A percentile compares a stretch with the other conserved stretches of the same genome.
Evolutionary conservation across 2,113 vertebrate genomes (phyloP).

Genomic region (Cyanoramphus novaezelandiae): DNA sequence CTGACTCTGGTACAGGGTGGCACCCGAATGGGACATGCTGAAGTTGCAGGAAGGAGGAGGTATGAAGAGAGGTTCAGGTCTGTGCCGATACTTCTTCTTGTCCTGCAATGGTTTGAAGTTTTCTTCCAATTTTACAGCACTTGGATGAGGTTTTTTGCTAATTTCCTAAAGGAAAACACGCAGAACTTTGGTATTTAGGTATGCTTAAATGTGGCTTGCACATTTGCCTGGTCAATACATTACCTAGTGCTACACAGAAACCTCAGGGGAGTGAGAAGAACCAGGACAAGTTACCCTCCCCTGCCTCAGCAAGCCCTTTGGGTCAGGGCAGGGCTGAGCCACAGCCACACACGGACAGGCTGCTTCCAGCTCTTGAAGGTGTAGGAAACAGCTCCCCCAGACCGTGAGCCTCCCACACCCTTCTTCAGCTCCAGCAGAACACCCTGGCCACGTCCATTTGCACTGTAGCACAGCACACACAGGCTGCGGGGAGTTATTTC

Average conservation of each 20-base stretch:
- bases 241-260: not conserved
- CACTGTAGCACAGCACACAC: not conserved
- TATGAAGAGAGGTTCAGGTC: slow-evolving; percentile 85
- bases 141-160: slow-evolving; percentile 65
- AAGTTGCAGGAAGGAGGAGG: slow-evolving; percentile 78
- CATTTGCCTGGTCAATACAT: not conserved
- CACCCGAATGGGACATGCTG: slow-evolving; percentile 70
- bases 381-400: not conserved
- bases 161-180: slow-evolving; percentile 68
- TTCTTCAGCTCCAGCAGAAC: not conserved
- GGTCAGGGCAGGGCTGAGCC: not conserved
- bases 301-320: not conserved
- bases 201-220: not conserved
- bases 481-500: not conserved
- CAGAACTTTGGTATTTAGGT: not conserved
- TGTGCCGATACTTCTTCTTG: slow-evolving; percentile 82
- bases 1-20: slow-evolving; percentile 86
- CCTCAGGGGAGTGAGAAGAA: not conserved
- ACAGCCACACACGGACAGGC: not conserved
- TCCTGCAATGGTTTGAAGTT: slow-evolving; percentile 66
- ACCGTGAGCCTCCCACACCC: not conserved
- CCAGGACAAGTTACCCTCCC: not conserved
- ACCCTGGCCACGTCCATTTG: not conserved
- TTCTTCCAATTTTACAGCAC: slow-evolving; percentile 68
- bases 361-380: not conserved